phyloP scores from a whole-genome alignment of 2,797 vertebrate genomes.

The Eulemur mongoz region DNA sequence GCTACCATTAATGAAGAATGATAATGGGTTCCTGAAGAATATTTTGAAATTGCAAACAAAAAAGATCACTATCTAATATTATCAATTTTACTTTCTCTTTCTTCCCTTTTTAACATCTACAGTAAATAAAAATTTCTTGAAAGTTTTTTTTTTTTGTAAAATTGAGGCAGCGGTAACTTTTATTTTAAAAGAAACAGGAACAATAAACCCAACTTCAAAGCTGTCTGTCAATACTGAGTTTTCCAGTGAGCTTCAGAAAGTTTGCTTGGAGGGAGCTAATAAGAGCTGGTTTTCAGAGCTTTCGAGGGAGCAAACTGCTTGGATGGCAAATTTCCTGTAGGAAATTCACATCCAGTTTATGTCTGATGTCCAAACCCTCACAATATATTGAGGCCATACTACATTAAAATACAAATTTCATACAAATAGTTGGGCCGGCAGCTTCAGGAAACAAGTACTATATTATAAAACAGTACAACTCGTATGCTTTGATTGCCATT shows the following conservation, averaged over 20 bases:
- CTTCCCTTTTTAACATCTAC: not conserved
- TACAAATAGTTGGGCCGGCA: not conserved
- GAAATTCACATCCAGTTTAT: not conserved
- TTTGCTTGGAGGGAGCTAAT: not conserved
- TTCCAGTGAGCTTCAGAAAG: not conserved
- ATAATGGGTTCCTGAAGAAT: not conserved
- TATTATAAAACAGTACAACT: not conserved
- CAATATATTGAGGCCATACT: not conserved
- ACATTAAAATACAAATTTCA: not conserved
- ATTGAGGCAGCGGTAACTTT: not conserved
- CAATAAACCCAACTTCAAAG: not conserved
- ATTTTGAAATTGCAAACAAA: conserved; percentile 13
- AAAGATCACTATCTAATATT: not conserved
- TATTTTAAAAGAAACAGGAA: not conserved
- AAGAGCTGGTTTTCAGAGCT: not conserved
- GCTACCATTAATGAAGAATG: not conserved
- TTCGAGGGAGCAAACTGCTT: not conserved
- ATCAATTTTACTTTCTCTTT: conserved; percentile 25
- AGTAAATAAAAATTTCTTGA: not conserved
- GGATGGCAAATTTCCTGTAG: not conserved
- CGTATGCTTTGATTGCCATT: not conserved
- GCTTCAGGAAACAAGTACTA: not conserved
- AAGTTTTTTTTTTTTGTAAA: not conserved
- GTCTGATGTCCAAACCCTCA: not conserved
- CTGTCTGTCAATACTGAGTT: not conserved